These are phyloP conservation scores for Thalpophila matura DNA, from an alignment of 2,888 invertebrate genomes.

Conservation along the genomic window DNA sequence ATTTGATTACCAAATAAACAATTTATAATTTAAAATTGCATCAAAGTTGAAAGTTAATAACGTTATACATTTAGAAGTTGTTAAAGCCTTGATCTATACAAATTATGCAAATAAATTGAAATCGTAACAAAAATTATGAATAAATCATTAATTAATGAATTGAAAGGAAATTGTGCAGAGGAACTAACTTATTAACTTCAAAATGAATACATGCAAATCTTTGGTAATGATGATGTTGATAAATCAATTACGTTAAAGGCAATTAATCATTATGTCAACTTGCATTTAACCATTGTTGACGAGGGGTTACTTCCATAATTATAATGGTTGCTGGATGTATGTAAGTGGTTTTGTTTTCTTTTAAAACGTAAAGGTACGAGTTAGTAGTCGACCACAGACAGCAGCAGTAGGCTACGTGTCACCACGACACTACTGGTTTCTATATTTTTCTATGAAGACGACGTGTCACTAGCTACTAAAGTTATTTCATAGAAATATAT, in stretches of 20 bases:
- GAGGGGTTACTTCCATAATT: too few relatives aligned
- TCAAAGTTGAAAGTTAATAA: background rate
- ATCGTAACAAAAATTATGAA: slow-evolving; percentile 23
- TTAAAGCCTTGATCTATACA: slow-evolving; percentile 32
- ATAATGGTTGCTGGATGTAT: background rate
- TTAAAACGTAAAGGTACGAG: too few relatives aligned
- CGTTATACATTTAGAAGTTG: background rate
- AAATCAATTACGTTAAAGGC: background rate
- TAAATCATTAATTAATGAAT: slow-evolving; percentile 20
- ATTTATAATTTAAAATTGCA: background rate
- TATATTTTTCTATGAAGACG: too few relatives aligned
- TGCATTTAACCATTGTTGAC: background rate
- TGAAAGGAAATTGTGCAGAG: background rate
- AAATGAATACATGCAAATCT: slow-evolving; percentile 9
- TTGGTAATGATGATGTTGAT: background rate
- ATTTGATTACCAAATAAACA: too few relatives aligned
- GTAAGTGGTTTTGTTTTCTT: too few relatives aligned
- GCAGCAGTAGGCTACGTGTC: too few relatives aligned
- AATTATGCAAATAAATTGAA: slow-evolving; percentile 31
- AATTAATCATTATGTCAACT: background rate
- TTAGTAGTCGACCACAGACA: too few relatives aligned
- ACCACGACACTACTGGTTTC: too few relatives aligned
- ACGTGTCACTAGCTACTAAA: too few relatives aligned
- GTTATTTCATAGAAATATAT: too few relatives aligned
- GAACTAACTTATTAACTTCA: slow-evolving; percentile 10